phyloP scores from a whole-genome alignment of 2,888 invertebrate species.

The Andrena haemorrhoa region DNA sequence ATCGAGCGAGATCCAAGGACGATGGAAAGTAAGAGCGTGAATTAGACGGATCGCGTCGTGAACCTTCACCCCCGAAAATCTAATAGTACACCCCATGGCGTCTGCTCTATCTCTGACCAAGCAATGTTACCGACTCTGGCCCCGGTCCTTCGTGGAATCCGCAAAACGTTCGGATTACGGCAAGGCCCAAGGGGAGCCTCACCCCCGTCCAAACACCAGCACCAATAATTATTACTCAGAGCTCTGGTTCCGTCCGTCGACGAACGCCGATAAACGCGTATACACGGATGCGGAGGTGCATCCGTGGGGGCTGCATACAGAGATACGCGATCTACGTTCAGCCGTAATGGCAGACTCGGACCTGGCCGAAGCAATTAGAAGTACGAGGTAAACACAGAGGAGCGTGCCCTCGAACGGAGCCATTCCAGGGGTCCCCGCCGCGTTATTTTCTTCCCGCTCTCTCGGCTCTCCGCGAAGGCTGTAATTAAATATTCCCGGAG shows the following conservation, averaged over 20 bases:
- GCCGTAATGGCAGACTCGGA: slow-evolving; percentile 76
- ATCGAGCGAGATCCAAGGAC: too few species aligned
- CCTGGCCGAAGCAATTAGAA: slow-evolving; percentile 82
- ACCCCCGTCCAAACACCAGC: slow-evolving; percentile 4
- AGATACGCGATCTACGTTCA: slow-evolving; percentile 72
- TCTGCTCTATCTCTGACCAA: too few species aligned
- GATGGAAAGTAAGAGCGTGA: neutral
- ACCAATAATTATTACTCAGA: slow-evolving; percentile 74
- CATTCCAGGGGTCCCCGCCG: slow-evolving; percentile 64
- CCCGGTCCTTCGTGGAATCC: slow-evolving; percentile 38
- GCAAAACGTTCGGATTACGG: slow-evolving; percentile 3
- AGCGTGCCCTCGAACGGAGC: slow-evolving; percentile 68
- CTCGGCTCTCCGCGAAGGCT: slow-evolving; percentile 73
- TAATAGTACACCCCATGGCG: neutral
- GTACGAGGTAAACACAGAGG: slow-evolving; percentile 84
- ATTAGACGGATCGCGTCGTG: neutral
- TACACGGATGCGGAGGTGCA: slow-evolving; percentile 33
- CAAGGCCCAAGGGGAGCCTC: neutral
- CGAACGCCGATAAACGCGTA: slow-evolving; percentile 51
- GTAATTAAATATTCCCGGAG: slow-evolving; percentile 81
- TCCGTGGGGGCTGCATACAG: slow-evolving; percentile 51
- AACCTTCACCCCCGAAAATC: neutral
- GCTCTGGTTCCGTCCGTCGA: slow-evolving; percentile 49
- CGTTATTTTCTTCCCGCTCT: slow-evolving; percentile 80
- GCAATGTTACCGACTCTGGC: slow-evolving; percentile 11